phyloP scores from a whole-genome alignment of 2,888 invertebrate species.

The Fragum sueziense region DNA sequence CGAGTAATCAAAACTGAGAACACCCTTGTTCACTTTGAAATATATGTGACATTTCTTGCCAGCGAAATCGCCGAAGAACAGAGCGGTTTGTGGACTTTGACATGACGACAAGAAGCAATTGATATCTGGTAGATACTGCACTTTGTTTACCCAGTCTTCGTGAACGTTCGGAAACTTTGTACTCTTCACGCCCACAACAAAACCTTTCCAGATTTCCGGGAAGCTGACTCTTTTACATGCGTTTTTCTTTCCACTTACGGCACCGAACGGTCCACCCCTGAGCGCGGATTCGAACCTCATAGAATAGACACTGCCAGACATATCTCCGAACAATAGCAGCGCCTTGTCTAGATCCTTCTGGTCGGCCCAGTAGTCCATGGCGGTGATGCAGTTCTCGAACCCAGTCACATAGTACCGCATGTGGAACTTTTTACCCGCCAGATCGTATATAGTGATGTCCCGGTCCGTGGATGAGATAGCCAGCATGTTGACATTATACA shows the following conservation, averaged over 20 bases:
- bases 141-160: constrained; percentile 88
- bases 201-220: constrained; percentile 65
- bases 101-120: constrained; percentile 88
- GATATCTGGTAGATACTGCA: constrained; percentile 87
- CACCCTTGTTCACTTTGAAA: constrained; percentile 85
- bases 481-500: constrained; percentile 90
- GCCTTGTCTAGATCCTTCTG: constrained; percentile 84
- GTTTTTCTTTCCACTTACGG: constrained; percentile 59
- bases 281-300: constrained; percentile 67
- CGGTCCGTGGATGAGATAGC: constrained; percentile 90
- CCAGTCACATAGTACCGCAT: constrained; percentile 85
- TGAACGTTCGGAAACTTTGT: constrained; percentile 84
- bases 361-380: constrained; percentile 86
- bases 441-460: constrained; percentile 89
- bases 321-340: constrained; percentile 89
- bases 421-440: constrained; percentile 85
- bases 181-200: constrained; percentile 84
- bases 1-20: constrained; percentile 81
- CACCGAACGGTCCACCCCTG: constrained; percentile 69
- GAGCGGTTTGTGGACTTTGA: constrained; percentile 84
- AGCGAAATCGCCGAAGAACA: constrained; percentile 86
- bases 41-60: constrained; percentile 83
- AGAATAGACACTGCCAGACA: constrained; percentile 85
- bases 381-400: constrained; percentile 85
- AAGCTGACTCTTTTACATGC: constrained; percentile 63